Evolutionary conservation across 2,113 vertebrate genomes (phyloP).

Genomic region (Leucopsar rothschildi): DNA sequence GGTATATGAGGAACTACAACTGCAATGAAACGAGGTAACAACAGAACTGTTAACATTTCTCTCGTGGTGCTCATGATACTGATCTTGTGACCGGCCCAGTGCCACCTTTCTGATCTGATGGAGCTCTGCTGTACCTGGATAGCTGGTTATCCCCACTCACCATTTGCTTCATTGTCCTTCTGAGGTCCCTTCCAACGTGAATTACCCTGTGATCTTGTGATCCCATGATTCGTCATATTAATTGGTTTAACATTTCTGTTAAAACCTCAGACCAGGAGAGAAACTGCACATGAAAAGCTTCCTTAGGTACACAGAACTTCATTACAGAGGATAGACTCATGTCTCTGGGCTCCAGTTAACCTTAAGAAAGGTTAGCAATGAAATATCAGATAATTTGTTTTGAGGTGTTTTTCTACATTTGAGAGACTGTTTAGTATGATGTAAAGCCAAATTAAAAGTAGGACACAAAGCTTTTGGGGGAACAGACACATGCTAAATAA

Average conservation of each 20-base stretch:
- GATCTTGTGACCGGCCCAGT: background rate
- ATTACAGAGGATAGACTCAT: background rate
- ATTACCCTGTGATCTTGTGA: background rate
- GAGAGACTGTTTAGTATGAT: background rate
- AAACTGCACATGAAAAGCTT: background rate
- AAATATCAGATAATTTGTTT: background rate
- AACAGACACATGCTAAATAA: conserved; percentile 29
- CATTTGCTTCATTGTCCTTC: background rate
- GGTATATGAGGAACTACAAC: background rate
- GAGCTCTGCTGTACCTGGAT: background rate
- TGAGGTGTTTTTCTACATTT: background rate
- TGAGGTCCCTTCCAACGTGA: background rate
- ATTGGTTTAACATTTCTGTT: background rate
- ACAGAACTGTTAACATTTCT: background rate
- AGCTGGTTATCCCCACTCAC: background rate
- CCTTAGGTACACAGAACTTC: background rate
- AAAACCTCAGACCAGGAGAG: background rate
- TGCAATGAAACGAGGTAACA: background rate
- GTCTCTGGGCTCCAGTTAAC: background rate
- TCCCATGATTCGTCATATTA: background rate
- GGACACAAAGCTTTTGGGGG: conserved; percentile 48
- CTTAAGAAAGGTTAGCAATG: background rate
- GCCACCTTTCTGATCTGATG: background rate
- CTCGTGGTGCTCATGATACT: background rate
- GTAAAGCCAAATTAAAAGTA: conserved; percentile 42